Evolutionary conservation across 1,140 invertebrate species (phyloP).

Genomic region (Calycopis cecrops): DNA sequence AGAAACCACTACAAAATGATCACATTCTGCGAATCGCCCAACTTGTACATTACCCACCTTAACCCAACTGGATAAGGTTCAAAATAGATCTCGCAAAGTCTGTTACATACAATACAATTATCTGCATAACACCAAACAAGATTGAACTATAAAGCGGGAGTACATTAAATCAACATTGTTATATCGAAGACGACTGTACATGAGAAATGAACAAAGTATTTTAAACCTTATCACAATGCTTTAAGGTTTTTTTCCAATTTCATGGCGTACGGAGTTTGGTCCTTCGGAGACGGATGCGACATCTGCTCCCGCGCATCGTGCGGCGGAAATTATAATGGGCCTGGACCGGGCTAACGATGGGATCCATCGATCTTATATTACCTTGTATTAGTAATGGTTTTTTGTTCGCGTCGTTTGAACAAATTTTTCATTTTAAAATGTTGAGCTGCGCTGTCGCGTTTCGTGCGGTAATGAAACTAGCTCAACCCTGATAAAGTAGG

Average conservation of each 20-base stretch:
- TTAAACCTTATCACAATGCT: not conserved
- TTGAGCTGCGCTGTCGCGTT: no score
- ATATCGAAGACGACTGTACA: conserved; percentile 23
- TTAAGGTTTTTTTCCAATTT: conserved; percentile 22
- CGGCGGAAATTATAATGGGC: conserved; percentile 69
- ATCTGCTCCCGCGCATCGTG: conserved; percentile 60
- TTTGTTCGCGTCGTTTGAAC: conserved; percentile 15
- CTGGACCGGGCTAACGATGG: conserved; percentile 65
- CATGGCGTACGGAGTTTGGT: conserved; percentile 11
- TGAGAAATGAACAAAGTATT: conserved; percentile 15
- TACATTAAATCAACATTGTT: conserved; percentile 40
- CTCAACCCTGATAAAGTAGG: no score
- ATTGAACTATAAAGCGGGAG: conserved; percentile 36
- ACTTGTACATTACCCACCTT: conserved; percentile 10
- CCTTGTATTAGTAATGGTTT: conserved; percentile 42
- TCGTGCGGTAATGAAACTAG: no score
- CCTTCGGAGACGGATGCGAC: conserved; percentile 22
- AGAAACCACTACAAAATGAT: conserved; percentile 67
- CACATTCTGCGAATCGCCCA: conserved; percentile 3
- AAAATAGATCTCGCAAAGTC: conserved; percentile 10
- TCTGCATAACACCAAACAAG: conserved; percentile 35
- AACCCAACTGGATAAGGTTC: not conserved
- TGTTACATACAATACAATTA: conserved; percentile 31
- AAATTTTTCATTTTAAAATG: conserved; percentile 4
- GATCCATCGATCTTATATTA: conserved; percentile 58